Percentiles rank a stretch among this genome's conserved stretches.
These are phyloP conservation scores for Pelobates cultripes DNA, from an alignment of 2,797 vertebrate species.

Conservation along the genomic window DNA sequence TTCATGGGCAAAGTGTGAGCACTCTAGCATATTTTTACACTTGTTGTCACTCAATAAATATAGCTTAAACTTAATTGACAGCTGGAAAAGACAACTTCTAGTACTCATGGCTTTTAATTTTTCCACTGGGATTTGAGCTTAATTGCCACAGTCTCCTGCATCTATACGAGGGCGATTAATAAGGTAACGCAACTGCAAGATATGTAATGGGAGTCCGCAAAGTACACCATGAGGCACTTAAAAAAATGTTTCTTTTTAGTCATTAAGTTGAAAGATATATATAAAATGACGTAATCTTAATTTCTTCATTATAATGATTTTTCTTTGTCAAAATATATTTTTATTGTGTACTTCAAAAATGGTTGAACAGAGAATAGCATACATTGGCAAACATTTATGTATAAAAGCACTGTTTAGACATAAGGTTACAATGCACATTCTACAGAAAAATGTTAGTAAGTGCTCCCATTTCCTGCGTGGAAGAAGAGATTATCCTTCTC, in stretches of 20 bases:
- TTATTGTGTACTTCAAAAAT: no score
- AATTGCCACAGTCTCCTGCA: background rate
- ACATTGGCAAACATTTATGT: no score
- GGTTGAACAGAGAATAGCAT: no score
- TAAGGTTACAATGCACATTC: no score
- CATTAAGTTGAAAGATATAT: background rate
- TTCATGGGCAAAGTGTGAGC: conserved; percentile 1
- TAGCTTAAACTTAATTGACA: conserved; percentile 8
- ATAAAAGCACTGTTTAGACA: no score
- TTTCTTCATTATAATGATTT: no score
- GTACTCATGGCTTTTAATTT: conserved; percentile 15
- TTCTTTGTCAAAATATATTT: no score
- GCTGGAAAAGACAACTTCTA: conserved; percentile 6
- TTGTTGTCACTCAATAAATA: conserved; percentile 23
- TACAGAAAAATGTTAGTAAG: no score
- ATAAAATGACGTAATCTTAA: no score
- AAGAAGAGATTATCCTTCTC: no score
- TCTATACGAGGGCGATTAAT: background rate
- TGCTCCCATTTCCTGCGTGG: no score
- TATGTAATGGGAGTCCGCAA: background rate
- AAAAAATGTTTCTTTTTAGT: background rate
- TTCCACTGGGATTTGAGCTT: conserved; percentile 5
- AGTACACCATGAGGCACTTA: background rate
- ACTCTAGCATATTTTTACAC: conserved; percentile 11
- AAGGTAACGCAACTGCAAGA: background rate